Evolutionary conservation across 2,113 vertebrate genomes (phyloP), one percentile per base, ranked within the genome.

Genomic region (Coturnix japonica): DNA sequence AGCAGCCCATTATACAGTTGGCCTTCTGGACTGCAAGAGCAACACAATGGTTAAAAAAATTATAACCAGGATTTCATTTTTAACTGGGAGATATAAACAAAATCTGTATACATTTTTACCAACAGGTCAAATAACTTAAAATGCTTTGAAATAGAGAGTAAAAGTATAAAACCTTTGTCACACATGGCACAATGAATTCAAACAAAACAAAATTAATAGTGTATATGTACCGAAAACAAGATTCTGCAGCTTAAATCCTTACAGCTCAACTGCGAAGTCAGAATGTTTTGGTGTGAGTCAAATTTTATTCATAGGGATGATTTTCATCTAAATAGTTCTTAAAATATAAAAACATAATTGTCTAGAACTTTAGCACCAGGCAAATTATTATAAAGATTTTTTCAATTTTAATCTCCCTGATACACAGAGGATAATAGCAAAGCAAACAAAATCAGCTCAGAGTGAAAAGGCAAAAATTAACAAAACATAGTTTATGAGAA

Each of bases 381-480:
- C 54, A 82, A 82, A 76, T 30, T 30, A n/a, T 53, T 73, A 12
- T 73, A 65, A 91, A 87, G 59, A 4, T 22, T 81, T 87, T 39
- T 76, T 15, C 46, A 73, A 13, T 74, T 73, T 85, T 66, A 13
- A 16, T 91, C 10, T 91, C 23, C 47, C 67, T 82, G 31, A 63
- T 89, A 66, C 2, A 7, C 26, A 80, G 81, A 53, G 46, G 66
- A 25, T 47, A 28, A 82, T 20, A 91, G 18, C 63, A 87, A 91
- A 85, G 46, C 51, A 85, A 81, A 63, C 37, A 72, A 74, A 94
- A 54, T 1, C 11, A 64, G 5, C 20, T 87, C 46, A 47, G 46
- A 87, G 43, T 19, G 0, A 1, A 80, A 79, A 94, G 57, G 74
- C 76, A 78, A 87, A 93, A 94, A 93, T 82, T 85, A 85, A 85